Base-by-base conservation (phyloP, 2,797 vertebrate species). In the Bufotes viridis region DNA sequence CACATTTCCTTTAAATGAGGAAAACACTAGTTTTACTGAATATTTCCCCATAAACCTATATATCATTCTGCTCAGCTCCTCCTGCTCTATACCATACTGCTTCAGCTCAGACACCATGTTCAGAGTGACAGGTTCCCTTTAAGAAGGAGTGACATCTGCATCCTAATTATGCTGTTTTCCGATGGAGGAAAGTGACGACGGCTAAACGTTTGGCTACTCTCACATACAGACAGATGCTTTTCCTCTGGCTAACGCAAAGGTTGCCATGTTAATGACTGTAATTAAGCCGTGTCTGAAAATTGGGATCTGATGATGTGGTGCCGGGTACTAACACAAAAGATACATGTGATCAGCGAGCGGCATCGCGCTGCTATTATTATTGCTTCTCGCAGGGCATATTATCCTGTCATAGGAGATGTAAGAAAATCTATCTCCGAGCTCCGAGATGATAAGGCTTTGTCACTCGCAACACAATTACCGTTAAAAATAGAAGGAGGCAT, bases 361-460 rank as follows among this genome's bases (percentile, higher is more conserved):
- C 65, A 89, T 84, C 61, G 76, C 42, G 91, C 91, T 93, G 90
- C 91, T 91, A 14, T 92, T 91, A 14, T 92, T 91, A 91, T 90
- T 93, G 90, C 87, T 93, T 69, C 90, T 90, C 57, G 86, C 87
- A 87, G 91, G 83, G 89, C 90, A 92, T 93, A 93, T 94, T 95
- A 93, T 91, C 89, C 90, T 94, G 91, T 93, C 93, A 92, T 70
- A 86, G 89, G 91, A 93, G 91, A 94, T 91, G 88, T 92, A 93
- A 93, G 92, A 93, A 95, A 95, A 93, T 91, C 89, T 90, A 91
- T 92, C 92, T 92, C 92, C 93, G 90, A 78, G 42, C 82, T 94
- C 92, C 92, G 93, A 93, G 90, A 86, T 58, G 93, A 94, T 93
- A 93, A 92, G 92, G 80, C 91, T 95, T 93, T 96, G 93, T 95